phyloP scores from a whole-genome alignment of 1,140 invertebrate genomes.

The Subanguina moxae region DNA sequence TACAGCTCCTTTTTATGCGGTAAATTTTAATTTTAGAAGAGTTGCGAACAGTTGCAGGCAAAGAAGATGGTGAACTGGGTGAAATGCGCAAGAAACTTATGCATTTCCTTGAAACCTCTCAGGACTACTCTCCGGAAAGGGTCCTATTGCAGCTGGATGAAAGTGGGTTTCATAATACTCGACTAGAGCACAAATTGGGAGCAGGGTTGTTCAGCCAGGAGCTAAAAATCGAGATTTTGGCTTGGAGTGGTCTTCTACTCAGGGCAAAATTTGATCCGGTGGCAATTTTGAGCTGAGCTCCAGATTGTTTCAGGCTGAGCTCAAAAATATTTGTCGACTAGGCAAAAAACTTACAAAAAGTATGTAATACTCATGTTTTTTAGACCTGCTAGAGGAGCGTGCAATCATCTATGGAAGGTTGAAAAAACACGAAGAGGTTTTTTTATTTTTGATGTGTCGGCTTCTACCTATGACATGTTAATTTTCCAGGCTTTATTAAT shows the following conservation, averaged over 20 bases:
- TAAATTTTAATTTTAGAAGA: slow-evolving; percentile 49
- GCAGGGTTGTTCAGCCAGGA: no score
- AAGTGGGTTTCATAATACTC: slow-evolving; percentile 2
- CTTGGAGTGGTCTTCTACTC: no score
- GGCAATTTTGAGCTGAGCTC: no score
- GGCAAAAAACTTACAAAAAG: not conserved
- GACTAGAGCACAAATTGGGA: no score
- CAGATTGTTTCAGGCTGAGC: not conserved
- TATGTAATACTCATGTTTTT: slow-evolving; percentile 4
- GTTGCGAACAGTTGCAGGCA: slow-evolving; percentile 62
- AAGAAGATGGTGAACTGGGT: slow-evolving; percentile 65
- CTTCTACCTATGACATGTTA: not conserved
- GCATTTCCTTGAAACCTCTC: slow-evolving; percentile 77
- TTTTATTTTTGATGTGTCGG: not conserved
- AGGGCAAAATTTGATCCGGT: no score
- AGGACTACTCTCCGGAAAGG: slow-evolving; percentile 78
- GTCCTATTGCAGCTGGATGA: slow-evolving; percentile 61
- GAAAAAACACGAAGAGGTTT: slow-evolving; percentile 74
- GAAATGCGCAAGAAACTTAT: slow-evolving; percentile 73
- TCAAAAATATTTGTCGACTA: not conserved
- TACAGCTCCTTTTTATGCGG: not conserved
- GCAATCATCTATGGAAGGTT: slow-evolving; percentile 83
- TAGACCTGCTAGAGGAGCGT: slow-evolving; percentile 77
- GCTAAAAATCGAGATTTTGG: no score
- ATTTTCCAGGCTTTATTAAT: slow-evolving; percentile 71